These are phyloP conservation scores for Eristalis arbustorum DNA, from an alignment of 2,888 invertebrate species.

Conservation along the genomic window DNA sequence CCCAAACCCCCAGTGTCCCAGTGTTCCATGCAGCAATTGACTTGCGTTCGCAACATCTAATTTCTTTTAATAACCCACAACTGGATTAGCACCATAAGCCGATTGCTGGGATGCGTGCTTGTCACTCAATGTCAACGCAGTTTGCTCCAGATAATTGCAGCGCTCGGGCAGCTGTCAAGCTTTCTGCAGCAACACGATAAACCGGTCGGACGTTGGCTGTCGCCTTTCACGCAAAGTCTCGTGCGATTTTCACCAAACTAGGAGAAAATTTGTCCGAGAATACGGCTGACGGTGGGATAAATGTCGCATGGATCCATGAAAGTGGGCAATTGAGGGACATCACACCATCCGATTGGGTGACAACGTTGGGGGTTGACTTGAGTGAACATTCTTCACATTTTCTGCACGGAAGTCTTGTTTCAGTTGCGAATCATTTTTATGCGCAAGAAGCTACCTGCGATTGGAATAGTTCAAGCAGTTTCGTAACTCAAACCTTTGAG, in stretches of 20 bases:
- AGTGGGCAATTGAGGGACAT: not conserved
- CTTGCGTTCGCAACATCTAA: conserved; percentile 51
- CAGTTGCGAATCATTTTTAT: no score
- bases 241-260: conserved; percentile 24
- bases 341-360: not conserved
- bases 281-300: conserved; percentile 1
- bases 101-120: conserved; percentile 58
- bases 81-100: conserved; percentile 48
- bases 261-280: conserved; percentile 10
- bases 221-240: conserved; percentile 2
- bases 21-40: conserved; percentile 34
- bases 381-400: not conserved
- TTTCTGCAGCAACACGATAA: conserved; percentile 23
- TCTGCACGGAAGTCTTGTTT: not conserved
- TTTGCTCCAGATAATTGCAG: conserved; percentile 59
- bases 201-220: conserved; percentile 21
- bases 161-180: conserved; percentile 6
- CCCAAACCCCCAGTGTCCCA: no score
- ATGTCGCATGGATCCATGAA: not conserved
- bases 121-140: conserved; percentile 61
- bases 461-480: no score
- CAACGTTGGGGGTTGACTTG: not conserved
- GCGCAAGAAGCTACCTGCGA: no score
- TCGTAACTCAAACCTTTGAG: no score
- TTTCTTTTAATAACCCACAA: conserved; percentile 50